Conservation (phyloP, 2,113 vertebrate species). For the Pristiophorus japonicus region DNA sequence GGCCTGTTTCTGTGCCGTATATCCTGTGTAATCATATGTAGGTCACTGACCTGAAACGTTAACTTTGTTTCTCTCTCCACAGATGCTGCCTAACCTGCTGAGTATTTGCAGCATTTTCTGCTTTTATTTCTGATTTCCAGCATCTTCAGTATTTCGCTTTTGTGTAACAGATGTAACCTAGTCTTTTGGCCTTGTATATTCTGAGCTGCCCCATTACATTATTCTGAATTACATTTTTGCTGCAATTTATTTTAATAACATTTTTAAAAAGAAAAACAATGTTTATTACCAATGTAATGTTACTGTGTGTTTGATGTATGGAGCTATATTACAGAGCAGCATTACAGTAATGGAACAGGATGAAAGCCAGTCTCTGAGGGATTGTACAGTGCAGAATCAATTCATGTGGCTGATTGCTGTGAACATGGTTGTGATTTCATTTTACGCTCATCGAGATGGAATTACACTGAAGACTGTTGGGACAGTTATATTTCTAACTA, state of each 20-base stretch:
- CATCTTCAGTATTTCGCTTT: too few species aligned
- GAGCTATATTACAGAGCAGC: not conserved
- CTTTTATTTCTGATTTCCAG: too few species aligned
- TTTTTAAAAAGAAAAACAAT: not conserved
- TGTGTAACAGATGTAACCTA: not conserved
- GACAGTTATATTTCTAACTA: not conserved
- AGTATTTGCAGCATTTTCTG: too few species aligned
- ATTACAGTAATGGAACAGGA: not conserved
- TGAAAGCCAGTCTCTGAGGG: not conserved
- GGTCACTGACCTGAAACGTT: too few species aligned
- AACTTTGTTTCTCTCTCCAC: too few species aligned
- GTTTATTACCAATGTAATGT: not conserved
- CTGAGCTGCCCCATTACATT: not conserved
- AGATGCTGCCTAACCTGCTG: too few species aligned
- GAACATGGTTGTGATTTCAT: not conserved
- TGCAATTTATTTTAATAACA: not conserved
- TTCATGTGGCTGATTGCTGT: not conserved
- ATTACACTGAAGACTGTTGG: not conserved
- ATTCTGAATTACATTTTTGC: not conserved
- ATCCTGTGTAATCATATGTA: too few species aligned
- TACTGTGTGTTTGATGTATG: constrained; percentile 19
- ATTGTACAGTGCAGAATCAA: constrained; percentile 13
- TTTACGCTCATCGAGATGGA: not conserved
- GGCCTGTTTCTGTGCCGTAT: too few species aligned
- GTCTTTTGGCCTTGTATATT: not conserved